Base-by-base conservation (phyloP, 2,797 vertebrate genomes). In the Alca torda region DNA sequence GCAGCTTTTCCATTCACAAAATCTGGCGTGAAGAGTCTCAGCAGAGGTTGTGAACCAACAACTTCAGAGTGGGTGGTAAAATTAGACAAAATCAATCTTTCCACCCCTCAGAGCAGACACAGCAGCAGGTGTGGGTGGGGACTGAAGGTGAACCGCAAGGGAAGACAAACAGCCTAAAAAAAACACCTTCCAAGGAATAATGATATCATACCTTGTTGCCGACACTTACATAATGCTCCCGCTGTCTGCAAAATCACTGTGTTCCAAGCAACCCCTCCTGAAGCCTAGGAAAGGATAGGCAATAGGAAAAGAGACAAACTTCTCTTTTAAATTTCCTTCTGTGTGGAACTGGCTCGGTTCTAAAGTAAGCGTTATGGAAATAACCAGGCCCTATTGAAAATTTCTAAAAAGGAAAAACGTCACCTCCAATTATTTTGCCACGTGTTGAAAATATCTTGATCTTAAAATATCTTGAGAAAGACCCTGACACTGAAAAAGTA, bases 401-500 rank as follows among this genome's bases (percentile, higher is more conserved):
- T 18, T 39, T 95, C 69, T 92, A 18, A 60, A 89, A 91, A 92
- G 65, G 37, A 75, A 91, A 77, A 96, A 87, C 0, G 1, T 78
- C 82, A 88, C 54, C 35, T 93, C 79, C 82, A 84, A 93, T 91
- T 95, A 92, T 81, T 87, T 96, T 93, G n/a, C 25, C 61, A 45
- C 3, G 45, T 59, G 31, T 76, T 91, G 69, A 92, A 95, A 95
- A 85, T 85, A 93, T 45, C 51, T 72, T 83, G 50, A 48, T 96
- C 87, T 87, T 90, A 90, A 94, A 91, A 95, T 88, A 93, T 9
- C 81, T 87, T 83, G 63, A 93, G 84, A 92, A 95, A 84, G 78
- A 92, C 50, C 56, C 90, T 39, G 37, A 77, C 53, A 63, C 21
- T 84, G n/a, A 89, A 87, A 84, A 92, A 43, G 48, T 18, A 89